Evolutionary conservation across 2,888 invertebrate species (phyloP).

Genomic region (Melitaea athalia): DNA sequence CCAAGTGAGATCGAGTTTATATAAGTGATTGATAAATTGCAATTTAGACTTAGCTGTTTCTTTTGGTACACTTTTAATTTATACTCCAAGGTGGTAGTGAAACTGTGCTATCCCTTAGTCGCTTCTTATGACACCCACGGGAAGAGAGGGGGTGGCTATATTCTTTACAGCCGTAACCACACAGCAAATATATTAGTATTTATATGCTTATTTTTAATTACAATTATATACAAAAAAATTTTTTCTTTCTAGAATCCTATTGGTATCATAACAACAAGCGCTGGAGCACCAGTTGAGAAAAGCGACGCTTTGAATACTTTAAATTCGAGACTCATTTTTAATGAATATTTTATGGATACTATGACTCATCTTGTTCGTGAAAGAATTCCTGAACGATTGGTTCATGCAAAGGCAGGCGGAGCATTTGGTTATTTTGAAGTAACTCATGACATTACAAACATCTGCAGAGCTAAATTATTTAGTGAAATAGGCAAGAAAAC

Average conservation of each 20-base stretch:
- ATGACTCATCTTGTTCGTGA: constrained; percentile 91
- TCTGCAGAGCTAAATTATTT: constrained; percentile 89
- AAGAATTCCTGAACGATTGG: constrained; percentile 95
- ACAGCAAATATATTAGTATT: too few relatives aligned
- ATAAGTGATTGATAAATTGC: background rate
- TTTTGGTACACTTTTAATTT: background rate
- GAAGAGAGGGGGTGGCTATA: too few relatives aligned
- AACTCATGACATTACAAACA: constrained; percentile 89
- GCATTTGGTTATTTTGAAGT: constrained; percentile 93
- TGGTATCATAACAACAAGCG: constrained; percentile 86
- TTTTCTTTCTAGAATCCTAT: constrained; percentile 69
- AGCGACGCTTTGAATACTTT: constrained; percentile 88
- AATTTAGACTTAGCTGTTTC: background rate
- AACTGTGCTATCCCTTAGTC: too few relatives aligned
- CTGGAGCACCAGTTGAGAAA: constrained; percentile 89
- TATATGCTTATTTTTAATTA: too few relatives aligned
- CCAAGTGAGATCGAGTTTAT: background rate
- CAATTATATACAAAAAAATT: background rate
- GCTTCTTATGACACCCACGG: too few relatives aligned
- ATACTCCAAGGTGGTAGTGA: too few relatives aligned
- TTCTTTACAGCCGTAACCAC: too few relatives aligned
- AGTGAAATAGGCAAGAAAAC: constrained; percentile 88
- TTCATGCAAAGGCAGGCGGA: constrained; percentile 96
- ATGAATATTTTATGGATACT: constrained; percentile 88
- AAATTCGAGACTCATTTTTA: constrained; percentile 90